phyloP scores from a whole-genome alignment of 2,888 invertebrate genomes.

The Pomacea canaliculata region DNA sequence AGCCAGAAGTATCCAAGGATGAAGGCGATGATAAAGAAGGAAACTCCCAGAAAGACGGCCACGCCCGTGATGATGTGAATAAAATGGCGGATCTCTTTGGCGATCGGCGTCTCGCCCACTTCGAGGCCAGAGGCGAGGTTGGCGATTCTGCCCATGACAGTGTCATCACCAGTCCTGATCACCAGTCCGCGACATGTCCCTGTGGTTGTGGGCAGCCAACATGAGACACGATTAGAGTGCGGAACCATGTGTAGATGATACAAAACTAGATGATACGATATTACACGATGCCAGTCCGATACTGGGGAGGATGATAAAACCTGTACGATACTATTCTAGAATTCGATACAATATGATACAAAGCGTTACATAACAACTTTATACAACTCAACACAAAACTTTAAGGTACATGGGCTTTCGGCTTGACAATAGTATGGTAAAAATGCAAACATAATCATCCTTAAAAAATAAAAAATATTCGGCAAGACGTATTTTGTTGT shows the following conservation, averaged over 20 bases:
- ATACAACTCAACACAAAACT: too few species aligned
- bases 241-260: background rate
- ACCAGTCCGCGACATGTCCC: conserved; percentile 68
- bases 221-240: background rate
- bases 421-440: too few species aligned
- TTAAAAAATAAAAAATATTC: too few species aligned
- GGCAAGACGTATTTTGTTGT: too few species aligned
- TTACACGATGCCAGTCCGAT: too few species aligned
- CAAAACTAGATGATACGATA: too few species aligned
- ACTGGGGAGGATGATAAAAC: too few species aligned
- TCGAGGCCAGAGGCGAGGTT: conserved; percentile 70
- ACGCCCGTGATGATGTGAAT: conserved; percentile 98
- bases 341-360: too few species aligned
- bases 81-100: conserved; percentile 98
- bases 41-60: conserved; percentile 82
- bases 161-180: conserved; percentile 68
- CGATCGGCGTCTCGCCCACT: conserved; percentile 90
- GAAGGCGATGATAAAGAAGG: conserved; percentile 98
- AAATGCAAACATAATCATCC: too few species aligned
- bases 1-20: conserved; percentile 98
- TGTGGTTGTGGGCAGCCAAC: conserved; percentile 30
- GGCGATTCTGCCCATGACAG: conserved; percentile 71
- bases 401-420: too few species aligned
- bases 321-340: too few species aligned
- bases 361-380: too few species aligned